Conservation (phyloP, 2,113 vertebrate genomes). For the Phalacrocorax pelagicus region DNA sequence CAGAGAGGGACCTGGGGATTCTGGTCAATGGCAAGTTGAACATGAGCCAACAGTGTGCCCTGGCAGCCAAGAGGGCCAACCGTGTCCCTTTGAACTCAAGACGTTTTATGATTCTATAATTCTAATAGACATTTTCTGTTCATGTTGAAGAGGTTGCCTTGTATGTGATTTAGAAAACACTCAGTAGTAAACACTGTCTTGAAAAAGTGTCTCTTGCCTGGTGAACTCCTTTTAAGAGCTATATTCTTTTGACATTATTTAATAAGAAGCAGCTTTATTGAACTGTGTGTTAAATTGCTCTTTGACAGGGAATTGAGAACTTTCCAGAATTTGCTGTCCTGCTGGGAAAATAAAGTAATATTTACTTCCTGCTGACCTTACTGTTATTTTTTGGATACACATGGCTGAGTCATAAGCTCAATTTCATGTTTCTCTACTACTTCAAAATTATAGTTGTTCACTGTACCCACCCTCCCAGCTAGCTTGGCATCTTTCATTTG, state of each 20-base stretch:
- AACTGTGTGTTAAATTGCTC: neutral
- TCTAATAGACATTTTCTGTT: neutral
- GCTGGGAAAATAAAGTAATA: neutral
- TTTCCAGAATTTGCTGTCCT: neutral
- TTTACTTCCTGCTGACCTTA: neutral
- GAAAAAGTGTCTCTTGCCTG: neutral
- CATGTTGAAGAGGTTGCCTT: neutral
- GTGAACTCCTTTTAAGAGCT: neutral
- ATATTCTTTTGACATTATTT: neutral
- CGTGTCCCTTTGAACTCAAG: too few relatives aligned
- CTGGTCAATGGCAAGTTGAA: too few relatives aligned
- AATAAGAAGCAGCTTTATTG: neutral
- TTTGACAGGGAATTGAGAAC: neutral
- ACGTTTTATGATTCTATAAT: too few relatives aligned
- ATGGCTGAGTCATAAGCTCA: neutral
- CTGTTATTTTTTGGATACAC: neutral
- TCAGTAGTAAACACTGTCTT: neutral
- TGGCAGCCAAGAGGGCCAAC: too few relatives aligned
- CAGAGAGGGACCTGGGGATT: too few relatives aligned
- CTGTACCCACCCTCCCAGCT: neutral
- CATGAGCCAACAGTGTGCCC: too few relatives aligned
- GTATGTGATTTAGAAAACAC: neutral
- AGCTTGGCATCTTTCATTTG: neutral
- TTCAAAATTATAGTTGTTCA: neutral
- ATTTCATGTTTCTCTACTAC: neutral